Base-by-base conservation (phyloP, 2,113 vertebrate species). In the Arenaria interpres region DNA sequence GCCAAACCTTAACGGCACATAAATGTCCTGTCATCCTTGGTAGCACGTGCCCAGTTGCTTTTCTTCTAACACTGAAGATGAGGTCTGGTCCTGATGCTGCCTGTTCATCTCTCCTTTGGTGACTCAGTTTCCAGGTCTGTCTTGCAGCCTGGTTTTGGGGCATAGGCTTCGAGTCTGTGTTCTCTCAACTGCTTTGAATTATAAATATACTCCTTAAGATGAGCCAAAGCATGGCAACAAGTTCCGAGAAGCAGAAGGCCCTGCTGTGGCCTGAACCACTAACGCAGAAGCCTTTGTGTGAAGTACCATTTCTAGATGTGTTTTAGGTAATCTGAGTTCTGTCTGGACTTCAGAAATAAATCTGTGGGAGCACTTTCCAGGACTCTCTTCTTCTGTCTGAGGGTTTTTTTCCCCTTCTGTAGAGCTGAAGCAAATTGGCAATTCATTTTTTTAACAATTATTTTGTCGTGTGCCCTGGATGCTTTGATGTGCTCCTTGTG, bases 401-500 rank as follows among this genome's bases (percentile, higher is more conserved):
- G 33, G 20, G 33, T 43, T 30, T 22, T 22, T 72, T 54, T 63
- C 53, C 11, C 16, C 22, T 51, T 85, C 71, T 41, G 41, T 5
- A 50, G 46, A 54, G 10, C 3, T 33, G 39, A 71, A 89, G 20
- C 46, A 51, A 76, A 37, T 1, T 43, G 20, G 25, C 39, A 19
- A 28, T 46, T 74, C 7, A 16, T 60, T 59, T 8, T 56, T 60
- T 23, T 19, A 19, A 2, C 2, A 2, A 4, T 32, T 21, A 1
- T 5, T 56, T 14, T 85, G 30, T n/a, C 3, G 24, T 7, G 0
- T 4, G 4, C 18, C 4, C 25, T 30, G 17, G 3, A 54, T 18
- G 17, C 28, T 39, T 64, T 20, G 35, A 2, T 2, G 21, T n/a
- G 23, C 8, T 57, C 28, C 9, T 16, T 11, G 12, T 19, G 71